Evolutionary conservation across 2,797 vertebrate genomes (phyloP).

Genomic region (Cossypha caffra): DNA sequence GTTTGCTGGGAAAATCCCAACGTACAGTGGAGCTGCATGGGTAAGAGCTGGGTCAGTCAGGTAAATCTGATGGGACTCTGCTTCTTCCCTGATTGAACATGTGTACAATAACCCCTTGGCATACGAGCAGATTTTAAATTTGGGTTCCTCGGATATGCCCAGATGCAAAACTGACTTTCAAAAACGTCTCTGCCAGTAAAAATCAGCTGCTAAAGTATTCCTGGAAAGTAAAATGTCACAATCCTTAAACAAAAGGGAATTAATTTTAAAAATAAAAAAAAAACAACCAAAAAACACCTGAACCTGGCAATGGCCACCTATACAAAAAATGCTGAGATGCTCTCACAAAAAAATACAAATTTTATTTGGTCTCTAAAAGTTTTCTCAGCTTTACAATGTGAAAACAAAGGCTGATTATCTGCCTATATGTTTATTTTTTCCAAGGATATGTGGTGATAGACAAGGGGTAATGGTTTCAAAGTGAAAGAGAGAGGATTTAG

Average conservation of each 20-base stretch:
- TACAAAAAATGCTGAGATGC: not conserved
- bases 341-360: not conserved
- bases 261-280: not conserved
- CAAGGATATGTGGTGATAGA: not conserved
- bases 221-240: not conserved
- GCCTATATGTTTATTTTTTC: not conserved
- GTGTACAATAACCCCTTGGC: not conserved
- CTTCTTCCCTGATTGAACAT: not conserved
- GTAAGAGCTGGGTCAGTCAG: not conserved
- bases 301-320: not conserved
- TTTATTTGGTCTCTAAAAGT: not conserved
- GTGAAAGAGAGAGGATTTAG: not conserved
- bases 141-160: not conserved
- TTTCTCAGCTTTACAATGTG: not conserved
- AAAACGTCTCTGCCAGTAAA: not conserved
- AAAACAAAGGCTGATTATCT: not conserved
- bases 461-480: not conserved
- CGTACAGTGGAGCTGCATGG: not conserved
- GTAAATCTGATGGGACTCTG: not conserved
- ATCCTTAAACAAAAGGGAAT: not conserved
- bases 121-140: not conserved
- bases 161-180: not conserved
- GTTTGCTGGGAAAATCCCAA: not conserved
- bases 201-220: slow-evolving; percentile 3
- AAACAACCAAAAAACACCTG: no score